Percentiles rank a stretch among this genome's conserved stretches.
These are phyloP conservation scores for Perca flavescens DNA, from an alignment of 2,113 vertebrate species.

Conservation along the genomic window DNA sequence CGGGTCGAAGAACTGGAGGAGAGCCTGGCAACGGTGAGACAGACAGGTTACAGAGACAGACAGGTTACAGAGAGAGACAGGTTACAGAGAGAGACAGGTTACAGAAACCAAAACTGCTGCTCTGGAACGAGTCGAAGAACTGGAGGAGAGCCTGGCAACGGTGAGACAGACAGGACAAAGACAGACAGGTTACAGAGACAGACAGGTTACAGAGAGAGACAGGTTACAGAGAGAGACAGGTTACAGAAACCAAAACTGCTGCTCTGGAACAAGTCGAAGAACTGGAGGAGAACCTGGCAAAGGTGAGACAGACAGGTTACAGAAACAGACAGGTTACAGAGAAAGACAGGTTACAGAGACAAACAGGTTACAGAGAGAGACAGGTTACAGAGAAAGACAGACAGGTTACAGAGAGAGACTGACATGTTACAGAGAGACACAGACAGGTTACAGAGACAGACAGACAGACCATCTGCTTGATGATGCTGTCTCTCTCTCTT, in stretches of 20 bases:
- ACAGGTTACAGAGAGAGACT: no score
- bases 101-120: no score
- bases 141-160: no score
- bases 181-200: no score
- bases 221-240: no score
- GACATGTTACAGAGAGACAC: no score
- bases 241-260: conserved; percentile 62
- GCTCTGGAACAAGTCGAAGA: conserved; percentile 96
- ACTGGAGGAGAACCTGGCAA: conserved; percentile 94
- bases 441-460: neutral
- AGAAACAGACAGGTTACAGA: neutral
- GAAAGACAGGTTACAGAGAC: neutral
- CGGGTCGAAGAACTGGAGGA: conserved; percentile 98
- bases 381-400: no score
- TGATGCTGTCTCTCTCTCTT: no score
- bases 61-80: neutral
- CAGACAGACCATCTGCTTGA: neutral
- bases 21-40: conserved; percentile 90
- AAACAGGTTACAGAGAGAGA: neutral
- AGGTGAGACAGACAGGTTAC: conserved; percentile 79
- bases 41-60: neutral
- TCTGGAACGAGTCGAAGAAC: no score
- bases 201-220: no score
- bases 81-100: no score
- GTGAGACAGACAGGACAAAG: neutral